These are phyloP conservation scores for Antigone vipio DNA, from an alignment of 2,113 vertebrate species.

Conservation along the genomic window DNA sequence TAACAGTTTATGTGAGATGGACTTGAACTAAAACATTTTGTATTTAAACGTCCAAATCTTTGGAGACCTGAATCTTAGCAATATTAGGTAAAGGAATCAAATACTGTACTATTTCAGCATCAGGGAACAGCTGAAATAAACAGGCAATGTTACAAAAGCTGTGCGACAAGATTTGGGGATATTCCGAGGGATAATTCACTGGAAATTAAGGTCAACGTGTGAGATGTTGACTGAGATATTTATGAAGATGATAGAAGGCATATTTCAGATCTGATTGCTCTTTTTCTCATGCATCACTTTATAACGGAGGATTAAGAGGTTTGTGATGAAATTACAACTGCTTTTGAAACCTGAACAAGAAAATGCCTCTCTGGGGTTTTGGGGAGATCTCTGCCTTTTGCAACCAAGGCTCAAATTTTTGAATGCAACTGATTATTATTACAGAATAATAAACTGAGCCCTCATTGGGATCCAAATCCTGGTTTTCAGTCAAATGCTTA, in stretches of 20 bases:
- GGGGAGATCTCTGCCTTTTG: not conserved
- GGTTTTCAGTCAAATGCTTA: not conserved
- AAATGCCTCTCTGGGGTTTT: not conserved
- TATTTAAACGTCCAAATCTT: not conserved
- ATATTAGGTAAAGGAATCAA: not conserved
- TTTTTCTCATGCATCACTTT: not conserved
- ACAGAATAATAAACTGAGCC: not conserved
- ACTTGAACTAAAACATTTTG: not conserved
- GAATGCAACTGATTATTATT: not conserved
- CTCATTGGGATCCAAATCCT: not conserved
- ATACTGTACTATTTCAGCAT: not conserved
- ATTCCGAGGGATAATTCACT: not conserved
- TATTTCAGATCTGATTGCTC: not conserved
- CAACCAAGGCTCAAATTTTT: not conserved
- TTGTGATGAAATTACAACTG: not conserved
- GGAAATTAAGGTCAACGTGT: not conserved
- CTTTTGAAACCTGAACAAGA: not conserved
- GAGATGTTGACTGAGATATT: not conserved
- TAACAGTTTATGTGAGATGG: constrained; percentile 1
- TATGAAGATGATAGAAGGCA: not conserved
- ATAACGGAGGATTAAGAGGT: not conserved
- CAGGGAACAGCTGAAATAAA: not conserved
- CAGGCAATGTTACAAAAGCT: not conserved
- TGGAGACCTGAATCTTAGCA: not conserved
- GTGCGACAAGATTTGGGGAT: not conserved